Percentiles rank a stretch among this genome's conserved stretches.
These are phyloP conservation scores for Protaetia brevitarsis DNA, from an alignment of 1,140 invertebrate genomes.

Conservation along the genomic window DNA sequence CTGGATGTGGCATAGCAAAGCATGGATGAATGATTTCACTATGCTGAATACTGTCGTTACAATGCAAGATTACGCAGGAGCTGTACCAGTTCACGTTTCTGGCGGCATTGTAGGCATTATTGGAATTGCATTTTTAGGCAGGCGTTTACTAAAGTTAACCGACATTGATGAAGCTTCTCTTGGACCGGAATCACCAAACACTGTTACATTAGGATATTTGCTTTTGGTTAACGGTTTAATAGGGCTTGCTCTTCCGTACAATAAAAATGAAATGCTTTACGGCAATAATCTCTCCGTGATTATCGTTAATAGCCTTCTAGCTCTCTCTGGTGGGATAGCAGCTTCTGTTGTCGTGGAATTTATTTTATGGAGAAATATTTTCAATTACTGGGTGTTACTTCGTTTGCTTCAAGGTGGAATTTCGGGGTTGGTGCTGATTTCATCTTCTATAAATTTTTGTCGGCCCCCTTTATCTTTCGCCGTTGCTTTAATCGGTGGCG, in stretches of 20 bases:
- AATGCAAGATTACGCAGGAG: slow-evolving; percentile 34
- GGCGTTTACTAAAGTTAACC: slow-evolving; percentile 33
- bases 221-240: slow-evolving; percentile 36
- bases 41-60: slow-evolving; percentile 27
- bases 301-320: slow-evolving; percentile 34
- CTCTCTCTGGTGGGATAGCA: slow-evolving; percentile 31
- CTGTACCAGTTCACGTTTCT: slow-evolving; percentile 34
- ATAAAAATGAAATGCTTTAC: slow-evolving; percentile 20
- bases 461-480: slow-evolving; percentile 27
- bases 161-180: slow-evolving; percentile 33
- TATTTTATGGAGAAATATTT: slow-evolving; percentile 30
- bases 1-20: slow-evolving; percentile 37
- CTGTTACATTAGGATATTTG: slow-evolving; percentile 32
- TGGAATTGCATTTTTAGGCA: slow-evolving; percentile 33
- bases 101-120: slow-evolving; percentile 29
- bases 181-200: slow-evolving; percentile 32
- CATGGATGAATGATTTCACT: slow-evolving; percentile 33
- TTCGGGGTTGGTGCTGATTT: slow-evolving; percentile 32
- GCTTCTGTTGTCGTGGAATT: slow-evolving; percentile 29
- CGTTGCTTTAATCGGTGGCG: slow-evolving; percentile 27
- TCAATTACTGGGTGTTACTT: slow-evolving; percentile 36
- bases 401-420: slow-evolving; percentile 36
- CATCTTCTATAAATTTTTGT: slow-evolving; percentile 33
- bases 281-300: slow-evolving; percentile 26
- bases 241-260: slow-evolving; percentile 28